Evolutionary conservation across 2,797 vertebrate genomes (phyloP), one percentile per base, ranked within the genome.

Genomic region (Craterocephalus amniculus): DNA sequence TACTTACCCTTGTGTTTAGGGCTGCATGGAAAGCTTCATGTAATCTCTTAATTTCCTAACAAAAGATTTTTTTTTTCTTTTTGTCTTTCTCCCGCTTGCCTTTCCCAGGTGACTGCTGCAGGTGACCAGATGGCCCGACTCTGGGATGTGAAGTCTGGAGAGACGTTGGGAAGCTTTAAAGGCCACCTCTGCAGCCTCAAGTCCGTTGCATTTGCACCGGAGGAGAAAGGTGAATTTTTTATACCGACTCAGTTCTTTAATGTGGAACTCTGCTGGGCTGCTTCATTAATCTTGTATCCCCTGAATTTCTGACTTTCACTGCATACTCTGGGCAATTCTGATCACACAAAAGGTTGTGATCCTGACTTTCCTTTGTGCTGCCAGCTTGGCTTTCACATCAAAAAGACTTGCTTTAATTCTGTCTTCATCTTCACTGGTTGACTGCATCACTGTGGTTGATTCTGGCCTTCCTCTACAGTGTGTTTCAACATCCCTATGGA

Each of bases 111-210:
- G 73, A 98, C 98, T 9, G 98, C 96, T 66, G 96, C 98, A 10
- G 98, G 98, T 43, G 98, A 99, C 85, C 97, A 99, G 77, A 96
- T 95, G 72, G 98, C 98, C 67, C 95, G 95, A 78, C 90, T 99
- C 80, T 99, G 97, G 97, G 97, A 99, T 27, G 95, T 98, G 49
- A 94, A 88, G 69, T 93, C 94, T 0, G 93, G 95, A 0, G 97
- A 98, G 70, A 88, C 96, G 31, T 90, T 99, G 52, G 98, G 97
- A 40, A 90, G 92, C 18, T 99, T 97, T 86, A 98, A 95, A 93
- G 98, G 98, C 70, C 98, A 99, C 81, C 96, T 98, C 35, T 99
- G 98, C 85, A 99, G 97, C 90, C 95, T 99, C 63, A 99, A 99
- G 84, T 97, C 97, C 6, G 96, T 99, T 76, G 91, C 96, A 55